Conservation (phyloP, 2,113 vertebrate genomes). For the Bos indicus region DNA sequence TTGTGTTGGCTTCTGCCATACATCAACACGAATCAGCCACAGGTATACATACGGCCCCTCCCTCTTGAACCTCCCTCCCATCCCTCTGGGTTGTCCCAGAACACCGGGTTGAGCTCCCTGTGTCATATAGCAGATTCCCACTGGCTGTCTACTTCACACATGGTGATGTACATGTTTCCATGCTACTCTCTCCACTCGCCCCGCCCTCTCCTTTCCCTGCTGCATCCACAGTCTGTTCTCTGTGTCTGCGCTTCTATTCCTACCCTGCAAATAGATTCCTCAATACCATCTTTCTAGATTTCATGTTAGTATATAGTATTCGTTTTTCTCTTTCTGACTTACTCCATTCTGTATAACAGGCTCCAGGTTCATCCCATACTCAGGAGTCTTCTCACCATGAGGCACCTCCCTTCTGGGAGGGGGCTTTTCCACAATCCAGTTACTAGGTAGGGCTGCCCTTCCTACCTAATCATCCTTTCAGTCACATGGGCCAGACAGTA, state of each 20-base stretch:
- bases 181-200: not conserved
- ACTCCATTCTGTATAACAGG: not conserved
- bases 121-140: not conserved
- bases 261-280: not conserved
- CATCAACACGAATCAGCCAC: not conserved
- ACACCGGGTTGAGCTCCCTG: not conserved
- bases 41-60: not conserved
- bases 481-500: not conserved
- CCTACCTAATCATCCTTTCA: too few relatives aligned
- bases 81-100: not conserved
- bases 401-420: not conserved
- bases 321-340: not conserved
- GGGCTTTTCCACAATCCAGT: not conserved
- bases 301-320: not conserved
- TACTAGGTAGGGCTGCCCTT: not conserved
- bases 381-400: not conserved
- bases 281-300: not conserved
- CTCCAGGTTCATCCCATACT: not conserved
- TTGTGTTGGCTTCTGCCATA: not conserved
- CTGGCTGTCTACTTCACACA: not conserved
- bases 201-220: not conserved
- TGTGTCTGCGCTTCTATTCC: not conserved
- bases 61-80: not conserved
- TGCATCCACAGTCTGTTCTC: not conserved
- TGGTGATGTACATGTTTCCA: not conserved